Evolutionary conservation across 1,140 invertebrate species (phyloP).

Genomic region (Brachionus sp.): DNA sequence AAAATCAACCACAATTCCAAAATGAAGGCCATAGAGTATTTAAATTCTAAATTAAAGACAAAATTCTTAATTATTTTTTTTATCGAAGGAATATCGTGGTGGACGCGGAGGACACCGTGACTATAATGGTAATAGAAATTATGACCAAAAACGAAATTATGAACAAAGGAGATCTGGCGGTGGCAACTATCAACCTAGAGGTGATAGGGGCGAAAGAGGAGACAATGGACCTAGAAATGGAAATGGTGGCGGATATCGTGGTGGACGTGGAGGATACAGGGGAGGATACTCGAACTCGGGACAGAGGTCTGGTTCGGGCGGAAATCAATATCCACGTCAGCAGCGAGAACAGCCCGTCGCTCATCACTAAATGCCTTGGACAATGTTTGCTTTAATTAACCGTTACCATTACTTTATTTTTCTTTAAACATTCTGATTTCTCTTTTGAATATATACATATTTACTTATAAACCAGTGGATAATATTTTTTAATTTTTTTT

Average conservation of each 20-base stretch:
- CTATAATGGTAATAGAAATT: conserved; percentile 21
- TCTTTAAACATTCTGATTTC: background rate
- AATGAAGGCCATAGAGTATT: conserved; percentile 13
- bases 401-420: background rate
- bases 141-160: conserved; percentile 35
- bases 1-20: background rate
- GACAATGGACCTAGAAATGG: conserved; percentile 19
- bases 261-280: background rate
- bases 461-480: conserved; percentile 38
- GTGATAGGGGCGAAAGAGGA: background rate
- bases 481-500: conserved; percentile 35
- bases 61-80: background rate
- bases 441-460: conserved; percentile 38
- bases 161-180: conserved; percentile 21
- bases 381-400: background rate
- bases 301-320: background rate
- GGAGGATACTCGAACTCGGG: conserved; percentile 25
- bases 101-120: conserved; percentile 19
- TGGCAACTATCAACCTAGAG: conserved; percentile 26
- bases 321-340: conserved; percentile 14
- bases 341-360: conserved; percentile 7
- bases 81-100: background rate
- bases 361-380: background rate
- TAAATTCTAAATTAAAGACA: background rate
- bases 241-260: background rate